Evolutionary conservation across 2,888 invertebrate species (phyloP).

Genomic region (Magallana nippona): DNA sequence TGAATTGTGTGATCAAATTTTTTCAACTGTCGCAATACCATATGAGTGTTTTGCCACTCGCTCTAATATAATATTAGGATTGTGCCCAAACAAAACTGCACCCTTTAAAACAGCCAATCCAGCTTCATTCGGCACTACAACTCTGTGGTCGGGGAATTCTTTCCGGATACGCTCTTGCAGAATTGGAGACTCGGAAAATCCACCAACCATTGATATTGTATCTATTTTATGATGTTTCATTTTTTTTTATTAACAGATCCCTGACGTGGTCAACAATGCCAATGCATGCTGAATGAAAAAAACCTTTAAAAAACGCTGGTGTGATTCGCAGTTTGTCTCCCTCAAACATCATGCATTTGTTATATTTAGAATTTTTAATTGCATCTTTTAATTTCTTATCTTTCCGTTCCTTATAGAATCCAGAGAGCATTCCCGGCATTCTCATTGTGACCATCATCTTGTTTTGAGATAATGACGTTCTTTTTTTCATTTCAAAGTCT

Average conservation of each 20-base stretch:
- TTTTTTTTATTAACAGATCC: conserved; percentile 46
- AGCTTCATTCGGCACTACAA: conserved; percentile 62
- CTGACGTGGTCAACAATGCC: conserved; percentile 56
- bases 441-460: conserved; percentile 54
- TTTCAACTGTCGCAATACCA: conserved; percentile 52
- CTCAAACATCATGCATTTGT: conserved; percentile 48
- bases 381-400: conserved; percentile 28
- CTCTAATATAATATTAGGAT: conserved; percentile 54
- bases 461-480: conserved; percentile 47
- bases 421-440: conserved; percentile 51
- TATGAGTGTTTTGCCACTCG: conserved; percentile 60
- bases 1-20: conserved; percentile 55
- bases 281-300: conserved; percentile 52
- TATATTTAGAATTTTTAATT: conserved; percentile 49
- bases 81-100: conserved; percentile 61
- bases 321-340: conserved; percentile 57
- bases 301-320: conserved; percentile 49
- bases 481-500: conserved; percentile 63
- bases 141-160: conserved; percentile 49
- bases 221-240: conserved; percentile 48
- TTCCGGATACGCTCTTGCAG: conserved; percentile 55
- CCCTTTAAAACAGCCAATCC: conserved; percentile 62
- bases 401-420: conserved; percentile 12
- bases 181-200: conserved; percentile 60
- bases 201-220: conserved; percentile 60